Base-by-base conservation (phyloP, 1,140 invertebrate species). In the Temnothorax longispinosus region DNA sequence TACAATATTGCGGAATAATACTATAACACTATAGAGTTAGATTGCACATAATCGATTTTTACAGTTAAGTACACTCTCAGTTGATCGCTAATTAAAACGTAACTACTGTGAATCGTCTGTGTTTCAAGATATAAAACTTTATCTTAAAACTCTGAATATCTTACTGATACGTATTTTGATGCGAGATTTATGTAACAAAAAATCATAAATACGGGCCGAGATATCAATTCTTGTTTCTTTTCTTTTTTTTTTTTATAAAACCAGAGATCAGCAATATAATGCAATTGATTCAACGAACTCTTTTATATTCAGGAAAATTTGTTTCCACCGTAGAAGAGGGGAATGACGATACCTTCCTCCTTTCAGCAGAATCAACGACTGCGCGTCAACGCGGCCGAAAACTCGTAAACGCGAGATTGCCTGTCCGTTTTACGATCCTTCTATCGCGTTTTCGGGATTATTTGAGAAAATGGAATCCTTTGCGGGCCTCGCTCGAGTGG, bases 401-500 rank as follows among this genome's bases (percentile, higher is more conserved):
- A 87, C 92, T 94, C 93, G 89, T 94, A 94, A 93, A 94, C 72
- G 80, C 88, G 88, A 93, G 91, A 94, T 93, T 92, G 90, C 92
- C 77, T 91, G 81, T 80, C 58, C 67, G 82, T 88, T 93, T 94
- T 94, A 94, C 88, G 93, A 93, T 90, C 88, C 89, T 92, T 92
- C 89, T 88, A 91, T 92, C 89, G 88, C 87, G 69, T 92, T 93
- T 93, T 93, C 91, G 85, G 89, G 86, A 94, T 92, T 94, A 94
- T 94, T 94, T 93, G 91, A 91, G 93, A 93, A 94, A 94, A 94
- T 94, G 93, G 78, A 94, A 93, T 92, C 89, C 92, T 89, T 92
- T 90, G 90, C 77, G 69, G 47, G 69, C 32, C 69, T 27, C 52
- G 27, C 21, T 62, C 54, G 44, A 84, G 56, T 75, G 80, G 80